Evolutionary conservation across 2,888 invertebrate species (phyloP).

Genomic region (Scelioninae gen. 2): DNA sequence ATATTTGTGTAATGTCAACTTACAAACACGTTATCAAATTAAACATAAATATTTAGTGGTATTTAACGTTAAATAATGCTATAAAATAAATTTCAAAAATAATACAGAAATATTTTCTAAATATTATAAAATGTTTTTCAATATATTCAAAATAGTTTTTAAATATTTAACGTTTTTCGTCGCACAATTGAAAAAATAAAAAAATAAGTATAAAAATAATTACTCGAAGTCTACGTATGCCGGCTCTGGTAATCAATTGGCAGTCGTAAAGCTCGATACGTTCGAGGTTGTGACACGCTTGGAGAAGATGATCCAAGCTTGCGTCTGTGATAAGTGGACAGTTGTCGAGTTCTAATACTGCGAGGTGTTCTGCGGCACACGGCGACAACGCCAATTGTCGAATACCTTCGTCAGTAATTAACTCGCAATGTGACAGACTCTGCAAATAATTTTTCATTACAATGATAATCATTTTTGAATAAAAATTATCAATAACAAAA

Average conservation of each 20-base stretch:
- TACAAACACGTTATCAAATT: too few species aligned
- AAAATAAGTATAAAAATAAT: conserved; percentile 41
- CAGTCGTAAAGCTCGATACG: conserved; percentile 99
- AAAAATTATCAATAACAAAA: too few species aligned
- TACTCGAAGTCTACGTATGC: conserved; percentile 96
- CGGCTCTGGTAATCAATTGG: conserved; percentile 97
- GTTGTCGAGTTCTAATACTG: conserved; percentile 97
- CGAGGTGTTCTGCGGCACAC: conserved; percentile 94
- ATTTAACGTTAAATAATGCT: too few species aligned
- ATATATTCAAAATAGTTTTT: too few species aligned
- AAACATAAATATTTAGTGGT: too few species aligned
- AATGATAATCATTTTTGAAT: conserved; percentile 1
- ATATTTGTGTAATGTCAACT: too few species aligned
- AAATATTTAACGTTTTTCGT: background rate
- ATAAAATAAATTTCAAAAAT: background rate
- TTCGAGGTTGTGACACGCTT: conserved; percentile 95
- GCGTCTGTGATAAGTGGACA: conserved; percentile 98
- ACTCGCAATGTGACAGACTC: conserved; percentile 98
- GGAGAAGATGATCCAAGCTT: conserved; percentile 92
- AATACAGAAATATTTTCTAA: too few species aligned
- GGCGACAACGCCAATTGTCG: conserved; percentile 94
- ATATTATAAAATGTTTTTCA: too few species aligned
- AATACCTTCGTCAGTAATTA: conserved; percentile 99
- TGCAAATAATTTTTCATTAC: conserved; percentile 73
- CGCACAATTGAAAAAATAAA: conserved; percentile 5